These are phyloP conservation scores for Diplolepis rosae DNA, from an alignment of 2,888 invertebrate genomes.

Conservation along the genomic window DNA sequence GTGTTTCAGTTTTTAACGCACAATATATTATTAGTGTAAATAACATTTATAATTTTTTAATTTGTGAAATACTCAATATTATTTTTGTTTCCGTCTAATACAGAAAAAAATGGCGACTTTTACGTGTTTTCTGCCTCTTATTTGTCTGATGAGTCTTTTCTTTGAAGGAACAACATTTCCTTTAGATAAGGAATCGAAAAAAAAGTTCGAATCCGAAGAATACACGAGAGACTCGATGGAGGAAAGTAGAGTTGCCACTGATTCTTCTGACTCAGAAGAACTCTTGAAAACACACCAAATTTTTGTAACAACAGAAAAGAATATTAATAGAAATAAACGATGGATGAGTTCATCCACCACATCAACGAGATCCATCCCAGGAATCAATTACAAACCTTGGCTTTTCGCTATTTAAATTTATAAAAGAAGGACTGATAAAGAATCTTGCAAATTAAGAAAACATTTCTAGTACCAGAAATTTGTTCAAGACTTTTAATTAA, in stretches of 20 bases:
- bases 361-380: conserved; percentile 10
- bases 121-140: neutral
- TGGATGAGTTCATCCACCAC: neutral
- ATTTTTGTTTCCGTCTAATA: neutral
- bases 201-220: conserved; percentile 7
- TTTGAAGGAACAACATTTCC: neutral
- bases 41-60: too few species aligned
- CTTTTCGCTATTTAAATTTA: conserved; percentile 2
- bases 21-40: too few species aligned
- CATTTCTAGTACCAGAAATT: neutral
- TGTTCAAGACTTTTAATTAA: neutral
- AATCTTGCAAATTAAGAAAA: neutral
- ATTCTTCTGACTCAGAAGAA: neutral
- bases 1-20: too few species aligned
- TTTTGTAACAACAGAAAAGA: neutral
- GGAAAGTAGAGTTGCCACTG: neutral
- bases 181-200: neutral
- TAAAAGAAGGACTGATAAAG: neutral
- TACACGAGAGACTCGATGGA: neutral
- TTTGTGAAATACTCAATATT: neutral
- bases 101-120: neutral
- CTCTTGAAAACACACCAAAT: neutral
- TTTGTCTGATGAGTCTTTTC: conserved; percentile 4
- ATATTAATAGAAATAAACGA: neutral
- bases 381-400: conserved; percentile 10